Conservation (phyloP, 2,888 invertebrate genomes). For the Mylabris sibirica region DNA sequence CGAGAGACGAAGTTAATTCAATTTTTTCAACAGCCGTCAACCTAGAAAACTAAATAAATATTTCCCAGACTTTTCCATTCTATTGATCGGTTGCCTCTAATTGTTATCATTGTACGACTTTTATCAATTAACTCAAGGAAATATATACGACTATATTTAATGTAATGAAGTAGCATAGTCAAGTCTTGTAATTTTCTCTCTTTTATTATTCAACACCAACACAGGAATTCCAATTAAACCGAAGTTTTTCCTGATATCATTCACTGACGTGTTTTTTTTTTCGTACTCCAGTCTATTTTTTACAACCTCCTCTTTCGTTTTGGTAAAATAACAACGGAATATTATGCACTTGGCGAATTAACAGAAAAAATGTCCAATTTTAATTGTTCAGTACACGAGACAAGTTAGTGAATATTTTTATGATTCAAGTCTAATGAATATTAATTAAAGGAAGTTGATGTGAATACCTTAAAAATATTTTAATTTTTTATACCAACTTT, state of each 20-base stretch:
- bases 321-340: neutral
- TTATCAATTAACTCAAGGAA: neutral
- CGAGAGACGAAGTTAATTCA: neutral
- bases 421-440: slow-evolving; percentile 27
- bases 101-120: neutral
- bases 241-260: neutral
- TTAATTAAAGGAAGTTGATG: slow-evolving; percentile 17
- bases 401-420: slow-evolving; percentile 23
- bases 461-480: slow-evolving; percentile 9
- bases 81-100: neutral
- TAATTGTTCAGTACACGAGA: slow-evolving; percentile 2
- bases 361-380: slow-evolving; percentile 10
- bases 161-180: neutral
- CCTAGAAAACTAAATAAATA: neutral
- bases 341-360: slow-evolving; percentile 6
- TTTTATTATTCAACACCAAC: slow-evolving; percentile 3
- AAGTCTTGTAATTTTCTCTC: slow-evolving; percentile 2
- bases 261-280: neutral
- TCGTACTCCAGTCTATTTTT: neutral
- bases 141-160: neutral
- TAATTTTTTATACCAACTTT: neutral
- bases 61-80: neutral
- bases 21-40: slow-evolving; percentile 7
- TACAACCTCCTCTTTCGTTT: neutral
- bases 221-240: slow-evolving; percentile 5